Percentiles rank a stretch among this genome's conserved stretches.
Evolutionary conservation across 2,888 invertebrate species (phyloP).

Genomic region (Agrochola litura): DNA sequence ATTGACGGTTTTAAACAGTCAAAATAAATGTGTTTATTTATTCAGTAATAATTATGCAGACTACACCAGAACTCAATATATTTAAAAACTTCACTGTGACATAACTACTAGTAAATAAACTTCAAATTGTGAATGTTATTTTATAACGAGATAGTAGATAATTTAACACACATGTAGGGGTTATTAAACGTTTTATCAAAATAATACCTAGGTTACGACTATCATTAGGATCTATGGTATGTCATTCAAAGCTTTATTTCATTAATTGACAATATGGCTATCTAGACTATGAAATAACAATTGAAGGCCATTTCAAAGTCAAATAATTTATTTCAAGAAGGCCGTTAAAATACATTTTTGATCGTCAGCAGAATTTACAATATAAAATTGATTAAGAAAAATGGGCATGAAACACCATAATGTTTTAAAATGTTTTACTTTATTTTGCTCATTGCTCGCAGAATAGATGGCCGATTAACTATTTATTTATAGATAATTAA

Average conservation of each 20-base stretch:
- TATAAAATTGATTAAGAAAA: not conserved
- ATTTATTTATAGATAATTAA: too few relatives aligned
- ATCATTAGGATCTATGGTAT: not conserved
- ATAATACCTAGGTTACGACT: not conserved
- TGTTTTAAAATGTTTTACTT: not conserved
- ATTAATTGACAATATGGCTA: not conserved
- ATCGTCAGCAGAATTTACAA: too few relatives aligned
- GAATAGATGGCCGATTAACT: too few relatives aligned
- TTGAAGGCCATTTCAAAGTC: not conserved
- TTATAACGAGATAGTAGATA: not conserved
- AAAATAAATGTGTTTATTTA: not conserved
- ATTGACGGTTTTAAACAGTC: not conserved
- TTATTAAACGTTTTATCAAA: slow-evolving; percentile 7
- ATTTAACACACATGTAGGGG: not conserved
- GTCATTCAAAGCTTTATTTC: not conserved
- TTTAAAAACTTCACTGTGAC: not conserved
- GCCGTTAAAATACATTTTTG: not conserved
- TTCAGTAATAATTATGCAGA: not conserved
- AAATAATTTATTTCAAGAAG: not conserved
- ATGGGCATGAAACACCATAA: too few relatives aligned
- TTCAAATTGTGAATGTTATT: not conserved
- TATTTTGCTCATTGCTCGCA: not conserved
- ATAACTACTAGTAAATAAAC: not conserved
- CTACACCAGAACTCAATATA: not conserved
- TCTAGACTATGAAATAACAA: not conserved